Evolutionary conservation across 35 echinoderm and acorn worm species (phyloP), one percentile per base, ranked within the genome.

Genomic region (Hemicentrotus pulcherrimus): DNA sequence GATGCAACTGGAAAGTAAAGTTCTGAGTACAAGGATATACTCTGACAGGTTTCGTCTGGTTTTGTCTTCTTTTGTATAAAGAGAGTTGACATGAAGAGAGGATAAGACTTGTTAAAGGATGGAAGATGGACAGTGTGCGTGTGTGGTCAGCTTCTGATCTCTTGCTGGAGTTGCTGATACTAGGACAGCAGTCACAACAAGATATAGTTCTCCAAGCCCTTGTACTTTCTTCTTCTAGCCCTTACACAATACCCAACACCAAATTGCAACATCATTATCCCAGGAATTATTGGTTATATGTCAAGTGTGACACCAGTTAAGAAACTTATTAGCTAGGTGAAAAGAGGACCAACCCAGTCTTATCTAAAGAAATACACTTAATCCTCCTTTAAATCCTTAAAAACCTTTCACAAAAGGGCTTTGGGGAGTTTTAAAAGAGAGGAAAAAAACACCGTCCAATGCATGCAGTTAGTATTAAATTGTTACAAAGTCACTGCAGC

Each of bases 261-360:
- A 31, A 24, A 90, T 6, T n/a, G 32, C 45, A 9, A 90, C 46
- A 33, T 47, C 32, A 90, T 90, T 90, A 90, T 90, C 32, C 88
- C 19, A 18, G 88, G 88, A 90, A 47, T 90, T 90, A 90, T 90
- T 46, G 88, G 88, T 45, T 90, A 47, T 90, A 90, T 46, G 88
- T 90, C 88, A 90, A 90, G 88, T 33, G 88, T 90, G 88, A 90
- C 88, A 90, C 32, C 31, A 33, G 88, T 7, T 33, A 16, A 90
- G 46, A 90, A 45, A 90, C 88, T 90, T 47, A 47, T 33, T 33
- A 90, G 88, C 46, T 35, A 45, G 88, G 46, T 47, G 88, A 47
- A 90, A 47, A 90, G 88, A 90, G 46, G 88, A 30, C 32, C 32
- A 45, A 45, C 19, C 46, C 31, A 90, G 9, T 33, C 32, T 24